Base-by-base conservation (phyloP, 2,113 vertebrate species). In the Calidris pygmaea region DNA sequence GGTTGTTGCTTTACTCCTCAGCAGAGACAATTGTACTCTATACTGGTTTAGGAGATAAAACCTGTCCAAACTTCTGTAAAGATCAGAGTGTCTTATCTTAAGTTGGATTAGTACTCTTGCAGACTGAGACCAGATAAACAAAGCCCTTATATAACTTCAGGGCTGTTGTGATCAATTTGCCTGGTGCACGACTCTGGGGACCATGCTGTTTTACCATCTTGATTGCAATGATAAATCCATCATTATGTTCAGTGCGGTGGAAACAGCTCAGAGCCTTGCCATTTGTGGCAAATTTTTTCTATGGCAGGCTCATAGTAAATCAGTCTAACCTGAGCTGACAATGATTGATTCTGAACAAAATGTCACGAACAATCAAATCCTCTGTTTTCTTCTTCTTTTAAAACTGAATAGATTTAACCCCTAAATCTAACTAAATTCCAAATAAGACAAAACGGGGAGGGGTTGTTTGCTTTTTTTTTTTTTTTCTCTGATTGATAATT, bases 151-250 rank as follows among this genome's bases (percentile, higher is more conserved):
- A 76, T 88, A 91, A 97, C 92, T 97, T 74, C 55, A 87, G 87
- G 94, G 84, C 41, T 91, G 93, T 97, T 97, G 89, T 97, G 96
- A 98, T 97, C 97, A 96, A 97, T 98, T 98, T 97, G 96, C 93
- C 96, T 96, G 78, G 96, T 97, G 92, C 89, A 90, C 37, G 35
- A 79, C 96, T 96, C 95, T 66, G 73, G 97, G 95, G 96, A 98
- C 86, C 97, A 95, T 95, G 96, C 97, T 97, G 96, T 96, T 97
- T 97, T 96, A 97, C 93, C 94, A 85, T 97, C 96, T 97, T 97
- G 97, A 97, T 97, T 98, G 98, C 94, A 96, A 89, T 97, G 97
- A 98, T 97, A 98, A 97, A 97, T 97, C 93, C 89, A 95, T 97
- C 83, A 95, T 88, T 95, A 93, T 89, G 72, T 87, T 91, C 87